Base-by-base conservation (phyloP, 2,888 invertebrate genomes). In the Oscheius sp. region DNA sequence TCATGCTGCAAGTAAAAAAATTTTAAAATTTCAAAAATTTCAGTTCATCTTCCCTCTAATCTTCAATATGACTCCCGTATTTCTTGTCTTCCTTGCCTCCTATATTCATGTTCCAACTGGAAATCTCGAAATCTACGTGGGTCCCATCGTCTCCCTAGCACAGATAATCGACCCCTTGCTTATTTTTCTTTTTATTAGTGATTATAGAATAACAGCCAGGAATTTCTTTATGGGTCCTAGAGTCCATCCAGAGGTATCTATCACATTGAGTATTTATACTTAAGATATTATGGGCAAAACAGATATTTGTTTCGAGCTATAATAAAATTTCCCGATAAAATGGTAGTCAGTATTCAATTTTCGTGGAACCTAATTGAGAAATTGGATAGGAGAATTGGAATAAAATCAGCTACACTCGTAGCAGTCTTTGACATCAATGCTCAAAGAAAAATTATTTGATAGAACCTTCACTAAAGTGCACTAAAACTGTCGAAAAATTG, bases 131-230 rank as follows among this genome's bases (percentile, higher is more conserved):
- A n/a, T 33, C 54, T 54, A 54, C 33, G 54, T 54, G 14, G 54
- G 54, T 2, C 14, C 54, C 9, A 54, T 54, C 20, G 54, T 33
- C 33, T 54, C 54, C 14, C n/a, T 54, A 9, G 54, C 54, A 12
- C 54, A 54, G 22, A 54, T 54, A 12, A 54, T 54, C 54, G 54
- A 54, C 12, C 54, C 54, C 6, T n/a, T 54, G 1, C 54, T 54
- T n/a, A 33, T 54, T 14, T 54, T 20, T 20, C 2, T 54, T 20
- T 54, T 54, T 20, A 54, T 54, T n/a, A 22, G 33, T 20, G 54
- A 54, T 20, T 54, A 54, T 54, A n/a, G 54, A 33, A 32, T 22
- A 33, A 33, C 54, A 17, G 33, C 36, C 33, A 14, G 33, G 33
- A 33, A 32, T 54, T 6, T 33, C 17, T 54, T 54, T 24, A 17